Conservation (phyloP, 2,888 invertebrate species). For the Hylaea fasciaria region DNA sequence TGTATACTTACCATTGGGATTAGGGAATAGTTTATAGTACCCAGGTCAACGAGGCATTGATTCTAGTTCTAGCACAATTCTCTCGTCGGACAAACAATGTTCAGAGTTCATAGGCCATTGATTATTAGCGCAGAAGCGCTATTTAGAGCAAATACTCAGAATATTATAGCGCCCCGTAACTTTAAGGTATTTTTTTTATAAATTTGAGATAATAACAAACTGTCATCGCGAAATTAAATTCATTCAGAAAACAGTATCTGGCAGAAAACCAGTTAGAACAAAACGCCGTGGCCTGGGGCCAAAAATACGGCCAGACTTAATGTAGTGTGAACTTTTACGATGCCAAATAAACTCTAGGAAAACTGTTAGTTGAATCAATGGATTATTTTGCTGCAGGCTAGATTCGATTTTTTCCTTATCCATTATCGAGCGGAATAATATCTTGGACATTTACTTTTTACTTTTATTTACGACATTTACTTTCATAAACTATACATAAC, state of each 20-base stretch:
- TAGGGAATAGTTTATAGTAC: conserved; percentile 31
- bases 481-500: no score
- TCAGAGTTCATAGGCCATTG: background rate
- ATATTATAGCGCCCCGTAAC: background rate
- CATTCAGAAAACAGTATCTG: conserved; percentile 57
- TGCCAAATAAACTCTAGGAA: conserved; percentile 72
- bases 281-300: conserved; percentile 66
- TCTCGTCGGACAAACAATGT: conserved; percentile 18
- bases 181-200: background rate
- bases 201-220: conserved; percentile 22
- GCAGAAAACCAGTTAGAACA: conserved; percentile 47
- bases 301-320: conserved; percentile 65
- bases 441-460: no score
- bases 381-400: conserved; percentile 8
- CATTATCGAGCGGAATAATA: no score
- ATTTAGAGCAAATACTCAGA: conserved; percentile 3
- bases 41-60: conserved; percentile 33
- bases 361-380: conserved; percentile 55
- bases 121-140: conserved; percentile 2
- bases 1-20: conserved; percentile 25
- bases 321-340: conserved; percentile 74
- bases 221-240: conserved; percentile 32
- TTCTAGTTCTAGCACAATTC: conserved; percentile 27
- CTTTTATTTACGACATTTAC: no score
- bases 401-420: background rate